Percentiles rank a stretch among this genome's conserved stretches.
phyloP scores from a whole-genome alignment of 2,113 vertebrate species.

The Mandrillus leucophaeus region DNA sequence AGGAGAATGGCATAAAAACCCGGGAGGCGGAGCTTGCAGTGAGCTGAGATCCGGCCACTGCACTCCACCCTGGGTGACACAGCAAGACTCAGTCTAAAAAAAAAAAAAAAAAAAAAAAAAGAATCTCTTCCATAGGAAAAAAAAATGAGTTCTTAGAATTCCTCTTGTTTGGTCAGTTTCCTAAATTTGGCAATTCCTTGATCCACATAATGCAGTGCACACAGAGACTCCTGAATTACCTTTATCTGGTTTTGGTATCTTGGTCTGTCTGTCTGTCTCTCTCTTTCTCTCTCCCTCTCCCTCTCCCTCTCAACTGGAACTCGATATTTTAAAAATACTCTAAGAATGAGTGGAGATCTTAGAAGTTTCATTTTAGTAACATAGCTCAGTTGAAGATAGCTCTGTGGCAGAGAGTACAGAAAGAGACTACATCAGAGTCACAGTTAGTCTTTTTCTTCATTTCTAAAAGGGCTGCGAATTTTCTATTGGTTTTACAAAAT shows the following conservation, averaged over 20 bases:
- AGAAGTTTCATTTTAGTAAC: neutral
- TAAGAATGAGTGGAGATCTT: neutral
- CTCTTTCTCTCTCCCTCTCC: too few species aligned
- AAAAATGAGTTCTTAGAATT: neutral
- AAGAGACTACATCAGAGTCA: neutral
- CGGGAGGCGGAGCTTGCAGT: too few species aligned
- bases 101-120: too few species aligned
- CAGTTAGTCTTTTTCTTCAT: neutral
- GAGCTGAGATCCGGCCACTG: too few species aligned
- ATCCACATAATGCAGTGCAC: neutral
- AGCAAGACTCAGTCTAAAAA: too few species aligned
- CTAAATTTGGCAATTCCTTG: constrained; percentile 10
- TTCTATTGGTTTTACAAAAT: neutral
- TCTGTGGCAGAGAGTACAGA: neutral
- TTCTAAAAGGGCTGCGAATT: neutral
- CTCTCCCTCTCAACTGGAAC: neutral
- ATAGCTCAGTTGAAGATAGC: neutral
- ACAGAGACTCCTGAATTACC: neutral
- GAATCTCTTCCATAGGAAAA: neutral
- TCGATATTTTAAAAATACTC: neutral
- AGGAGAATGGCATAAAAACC: too few species aligned
- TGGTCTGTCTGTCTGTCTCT: too few species aligned
- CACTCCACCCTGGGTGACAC: too few species aligned
- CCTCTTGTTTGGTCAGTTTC: neutral
- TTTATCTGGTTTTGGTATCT: neutral